phyloP scores from a whole-genome alignment of 2,888 invertebrate species.

The Volucella bombylans region DNA sequence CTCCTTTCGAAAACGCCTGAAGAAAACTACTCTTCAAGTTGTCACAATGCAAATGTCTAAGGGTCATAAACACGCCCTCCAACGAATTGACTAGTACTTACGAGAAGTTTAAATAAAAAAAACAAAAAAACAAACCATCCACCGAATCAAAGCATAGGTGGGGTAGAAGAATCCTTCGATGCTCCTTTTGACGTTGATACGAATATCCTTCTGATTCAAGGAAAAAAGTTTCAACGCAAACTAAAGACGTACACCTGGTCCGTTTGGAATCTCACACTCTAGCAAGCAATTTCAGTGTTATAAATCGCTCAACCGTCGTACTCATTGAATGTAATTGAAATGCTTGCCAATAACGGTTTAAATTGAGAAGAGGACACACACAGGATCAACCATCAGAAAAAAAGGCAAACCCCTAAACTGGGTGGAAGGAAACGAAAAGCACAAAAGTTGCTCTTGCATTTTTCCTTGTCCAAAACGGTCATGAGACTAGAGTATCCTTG shows the following conservation, averaged over 20 bases:
- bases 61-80: slow-evolving; percentile 48
- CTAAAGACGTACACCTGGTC: slow-evolving; percentile 61
- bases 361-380: slow-evolving; percentile 57
- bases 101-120: neutral
- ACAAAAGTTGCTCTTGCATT: slow-evolving; percentile 54
- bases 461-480: slow-evolving; percentile 53
- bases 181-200: slow-evolving; percentile 38
- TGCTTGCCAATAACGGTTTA: slow-evolving; percentile 73
- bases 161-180: slow-evolving; percentile 8
- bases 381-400: slow-evolving; percentile 54
- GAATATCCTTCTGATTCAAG: slow-evolving; percentile 34
- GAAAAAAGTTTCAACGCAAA: slow-evolving; percentile 59
- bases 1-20: slow-evolving; percentile 41
- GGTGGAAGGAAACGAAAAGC: slow-evolving; percentile 28
- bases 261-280: slow-evolving; percentile 27
- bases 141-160: neutral
- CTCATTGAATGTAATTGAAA: slow-evolving; percentile 74
- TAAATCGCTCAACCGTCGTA: slow-evolving; percentile 72
- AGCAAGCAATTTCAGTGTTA: slow-evolving; percentile 44
- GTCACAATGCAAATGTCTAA: slow-evolving; percentile 69
- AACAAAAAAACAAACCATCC: slow-evolving; percentile 27
- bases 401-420: neutral
- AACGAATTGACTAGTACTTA: slow-evolving; percentile 59
- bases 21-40: slow-evolving; percentile 51
- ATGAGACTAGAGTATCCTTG: slow-evolving; percentile 49